Base-by-base conservation (phyloP, 2,888 invertebrate species). In the Parnassius orleans region DNA sequence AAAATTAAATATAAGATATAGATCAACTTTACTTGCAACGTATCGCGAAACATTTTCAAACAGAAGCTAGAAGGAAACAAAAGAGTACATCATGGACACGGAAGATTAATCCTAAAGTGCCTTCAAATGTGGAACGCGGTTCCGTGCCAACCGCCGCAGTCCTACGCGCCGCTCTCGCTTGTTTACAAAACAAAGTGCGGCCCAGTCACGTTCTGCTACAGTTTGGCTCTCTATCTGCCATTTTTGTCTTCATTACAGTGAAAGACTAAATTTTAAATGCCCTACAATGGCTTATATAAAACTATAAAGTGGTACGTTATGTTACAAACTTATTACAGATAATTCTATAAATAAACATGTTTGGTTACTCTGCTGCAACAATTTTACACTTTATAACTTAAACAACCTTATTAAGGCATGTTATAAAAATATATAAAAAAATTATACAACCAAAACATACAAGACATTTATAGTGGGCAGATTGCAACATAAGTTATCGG, bases 161-260 rank as follows among this genome's bases (percentile, higher is more conserved):
- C 56, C 61, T 57, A 53, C 57, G 61, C 61, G 62, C 63, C 61
- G 58, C 65, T 60, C 61, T 61, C 56, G 52, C 60, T 65, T 68
- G 69, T 70, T 70, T 70, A 70, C 70, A 63, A 66, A 58, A 60
- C 62, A 60, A 63, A 66, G 59, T 65, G 65, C 66, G 57, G 61
- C 60, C 69, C 67, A 57, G 60, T 61, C 57, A 64, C 68, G 61
- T 66, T 63, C 64, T 12, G 63, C 58, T 24, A 51, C 63, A 42
- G 56, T 63, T 12, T 53, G 52, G 46, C 55, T 55, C 53, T 14
- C 53, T 41, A 55, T 51, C 44, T 12, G 24, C 52, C 55, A 59
- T 59, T 52, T 59, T 46, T 63, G 53, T 57, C 63, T 60, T 54
- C 44, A 51, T 33, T 43, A 48, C 44, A 15, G 15, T 53, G 14